Base-by-base conservation (phyloP, 2,888 invertebrate species). In the Plusia festucae region DNA sequence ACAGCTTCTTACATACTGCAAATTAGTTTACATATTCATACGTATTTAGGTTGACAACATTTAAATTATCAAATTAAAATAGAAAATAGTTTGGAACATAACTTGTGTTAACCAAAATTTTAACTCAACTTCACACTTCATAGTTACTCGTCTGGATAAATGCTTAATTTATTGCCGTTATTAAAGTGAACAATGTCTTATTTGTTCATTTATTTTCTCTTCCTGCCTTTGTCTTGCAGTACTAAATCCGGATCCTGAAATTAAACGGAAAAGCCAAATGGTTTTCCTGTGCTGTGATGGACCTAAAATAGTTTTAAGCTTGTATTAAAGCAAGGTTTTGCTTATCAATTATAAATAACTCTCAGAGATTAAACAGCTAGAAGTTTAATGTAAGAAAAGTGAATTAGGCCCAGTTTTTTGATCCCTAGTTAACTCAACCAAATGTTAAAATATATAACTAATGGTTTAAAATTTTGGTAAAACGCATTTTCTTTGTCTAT, bases 241-340 rank as follows among this genome's bases (percentile, higher is more conserved):
- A 13, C n/a, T 40, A 15, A 1, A n/a, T n/a, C 5, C 2, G 40
- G 40, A n/a, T 40, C 40, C 40, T 40, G 4, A n/a, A n/a, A n/a
- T n/a, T 40, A 40, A 40, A 40, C 40, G 40, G 40, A 40, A 40
- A 40, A 40, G 40, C 40, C 7, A 40, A 40, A 40, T 40, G 40
- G 40, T 40, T 40, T 40, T 40, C 40, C 40, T 40, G 40, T 40
- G n/a, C 13, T n/a, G 40, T n/a, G 34, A 24, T 24, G 24, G 2
- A 30, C 40, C 40, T 40, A n/a, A 4, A n/a, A 40, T 40, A 15
- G n/a, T n/a, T n/a, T n/a, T 6, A n/a, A 40, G 40, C n/a, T n/a
- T 15, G 6, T 5, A 40, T 40, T 6, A 40, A 40, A n/a, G n/a
- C 4, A 40, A 6, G 40, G 3, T 40, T n/a, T 5, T n/a, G 0